Conservation (phyloP, 2,888 invertebrate species). For the Cephus sareptanus region DNA sequence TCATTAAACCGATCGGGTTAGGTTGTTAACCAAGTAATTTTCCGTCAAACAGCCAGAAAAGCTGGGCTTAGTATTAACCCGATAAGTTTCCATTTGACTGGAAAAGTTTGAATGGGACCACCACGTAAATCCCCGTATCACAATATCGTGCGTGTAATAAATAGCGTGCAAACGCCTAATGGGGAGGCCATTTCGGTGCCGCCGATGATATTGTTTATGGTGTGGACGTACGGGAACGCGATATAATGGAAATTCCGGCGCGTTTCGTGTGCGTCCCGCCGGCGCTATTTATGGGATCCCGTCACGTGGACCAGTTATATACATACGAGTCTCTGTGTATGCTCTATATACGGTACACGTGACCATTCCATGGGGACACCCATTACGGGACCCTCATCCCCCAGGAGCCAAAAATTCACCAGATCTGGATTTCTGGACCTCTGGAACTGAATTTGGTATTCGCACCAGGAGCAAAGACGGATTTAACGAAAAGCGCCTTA, state of each 20-base stretch:
- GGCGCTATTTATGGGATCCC: constrained; percentile 52
- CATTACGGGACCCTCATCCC: constrained; percentile 11
- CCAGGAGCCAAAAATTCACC: constrained; percentile 18
- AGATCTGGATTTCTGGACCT: neutral
- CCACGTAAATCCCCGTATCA: constrained; percentile 36
- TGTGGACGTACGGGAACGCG: constrained; percentile 48
- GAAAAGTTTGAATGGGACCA: neutral
- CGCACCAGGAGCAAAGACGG: neutral
- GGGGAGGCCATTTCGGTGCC: constrained; percentile 39
- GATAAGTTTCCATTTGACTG: neutral
- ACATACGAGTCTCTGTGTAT: neutral
- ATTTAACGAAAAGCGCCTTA: neutral
- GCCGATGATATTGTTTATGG: constrained; percentile 60
- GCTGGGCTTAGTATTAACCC: neutral
- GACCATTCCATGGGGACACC: constrained; percentile 33
- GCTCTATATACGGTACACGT: constrained; percentile 32
- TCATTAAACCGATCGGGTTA: neutral
- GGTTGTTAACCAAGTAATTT: neutral
- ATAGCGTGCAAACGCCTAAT: constrained; percentile 50
- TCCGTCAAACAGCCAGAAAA: neutral
- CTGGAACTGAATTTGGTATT: neutral
- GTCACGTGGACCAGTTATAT: constrained; percentile 33
- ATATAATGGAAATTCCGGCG: constrained; percentile 58
- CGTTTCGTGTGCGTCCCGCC: constrained; percentile 24
- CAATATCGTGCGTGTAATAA: constrained; percentile 48